Base-by-base conservation (phyloP, 2,888 invertebrate species). In the Esperia sulphurella region DNA sequence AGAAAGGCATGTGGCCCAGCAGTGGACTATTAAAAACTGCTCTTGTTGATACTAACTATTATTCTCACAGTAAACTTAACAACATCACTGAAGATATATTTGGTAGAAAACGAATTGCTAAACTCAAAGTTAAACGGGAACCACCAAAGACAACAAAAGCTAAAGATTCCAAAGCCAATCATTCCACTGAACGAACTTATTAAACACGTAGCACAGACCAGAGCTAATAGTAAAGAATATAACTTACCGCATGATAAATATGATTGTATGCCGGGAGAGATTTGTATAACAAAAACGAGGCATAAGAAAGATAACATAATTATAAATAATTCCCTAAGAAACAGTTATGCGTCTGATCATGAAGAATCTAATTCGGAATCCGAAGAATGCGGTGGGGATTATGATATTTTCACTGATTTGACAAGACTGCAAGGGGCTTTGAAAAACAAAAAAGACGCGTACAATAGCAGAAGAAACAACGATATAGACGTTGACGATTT, bases 401-500 rank as follows among this genome's bases (percentile, higher is more conserved):
- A 12, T 31, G 12, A 35, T 35, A 31, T 8, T 42, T 4, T 13
- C 43, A 31, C 31, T 31, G 31, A 30, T 13, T 1, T 29, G 7
- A 30, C 45, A 0, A 52, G 48, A 29, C 6, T 41, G 0, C 14
- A 44, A 12, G 2, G 12, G 0, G 8, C 13, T n/a, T 6, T 40
- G 14, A 14, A 7, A 21, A 21, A 40, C 14, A 14, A 31, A 2
- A 10, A 10, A 31, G 1, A 10, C 1, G 14, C 14, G 3, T 1
- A 21, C 1, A 8, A 14, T 14, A 40, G 8, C 21, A 2, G 7
- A 14, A 35, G 12, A 10, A 14, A 43, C 7, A 43, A 71, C 9
- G 65, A 63, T 14, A 5, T 63, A 0, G 61, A 67, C 9, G 40
- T 62, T 0, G 41, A 48, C 1, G 64, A 63, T 14, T 31, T 68